phyloP scores from a whole-genome alignment of 2,797 vertebrate species.

The Erithacus rubecula region DNA sequence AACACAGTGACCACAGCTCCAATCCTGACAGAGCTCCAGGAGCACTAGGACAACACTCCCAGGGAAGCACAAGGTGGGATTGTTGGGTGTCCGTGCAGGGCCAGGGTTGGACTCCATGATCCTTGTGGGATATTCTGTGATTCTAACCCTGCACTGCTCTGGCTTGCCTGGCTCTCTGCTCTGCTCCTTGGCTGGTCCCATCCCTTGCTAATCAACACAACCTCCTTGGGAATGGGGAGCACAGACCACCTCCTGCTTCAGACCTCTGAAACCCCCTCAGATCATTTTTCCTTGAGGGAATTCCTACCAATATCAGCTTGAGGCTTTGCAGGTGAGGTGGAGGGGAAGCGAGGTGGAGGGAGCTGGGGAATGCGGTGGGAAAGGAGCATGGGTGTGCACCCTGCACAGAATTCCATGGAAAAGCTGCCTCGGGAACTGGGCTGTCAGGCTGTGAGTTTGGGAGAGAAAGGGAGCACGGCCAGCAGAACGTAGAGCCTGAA shows the following conservation, averaged over 20 bases:
- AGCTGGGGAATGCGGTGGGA: not conserved
- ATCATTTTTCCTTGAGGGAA: fast-evolving
- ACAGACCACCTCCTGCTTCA: not conserved
- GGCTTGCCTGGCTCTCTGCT: not conserved
- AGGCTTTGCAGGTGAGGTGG: not conserved
- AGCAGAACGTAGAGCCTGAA: not conserved
- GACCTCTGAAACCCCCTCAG: not conserved
- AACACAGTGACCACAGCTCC: not conserved
- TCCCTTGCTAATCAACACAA: not conserved
- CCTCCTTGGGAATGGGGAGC: fast-evolving
- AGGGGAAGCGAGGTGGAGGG: not conserved
- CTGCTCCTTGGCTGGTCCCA: not conserved
- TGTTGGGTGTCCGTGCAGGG: not conserved
- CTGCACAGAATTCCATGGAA: not conserved
- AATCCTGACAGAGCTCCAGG: not conserved
- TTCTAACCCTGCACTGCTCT: not conserved
- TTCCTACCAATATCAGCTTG: not conserved
- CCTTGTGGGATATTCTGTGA: not conserved
- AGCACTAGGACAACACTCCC: fast-evolving
- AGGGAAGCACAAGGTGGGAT: not conserved
- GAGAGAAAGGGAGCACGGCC: not conserved
- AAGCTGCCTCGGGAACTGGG: not conserved
- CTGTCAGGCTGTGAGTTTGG: not conserved
- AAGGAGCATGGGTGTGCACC: fast-evolving
- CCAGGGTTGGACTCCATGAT: not conserved